phyloP scores from a whole-genome alignment of 2,888 invertebrate genomes.

The Polylopha cassiicola region DNA sequence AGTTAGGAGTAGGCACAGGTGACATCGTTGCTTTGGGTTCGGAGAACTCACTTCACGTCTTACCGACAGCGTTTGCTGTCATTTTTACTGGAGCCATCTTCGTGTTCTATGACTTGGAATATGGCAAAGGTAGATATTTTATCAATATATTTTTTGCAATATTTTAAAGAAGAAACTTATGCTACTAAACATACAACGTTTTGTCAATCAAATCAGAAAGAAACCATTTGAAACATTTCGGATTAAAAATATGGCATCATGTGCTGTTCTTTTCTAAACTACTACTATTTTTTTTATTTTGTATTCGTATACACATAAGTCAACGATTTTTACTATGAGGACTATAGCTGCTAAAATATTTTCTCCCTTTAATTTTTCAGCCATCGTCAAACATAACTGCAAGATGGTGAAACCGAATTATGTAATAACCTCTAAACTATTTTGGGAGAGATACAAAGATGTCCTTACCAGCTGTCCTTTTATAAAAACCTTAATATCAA shows the following conservation, averaged over 20 bases:
- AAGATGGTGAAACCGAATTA: conserved; percentile 7
- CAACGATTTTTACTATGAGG: too few species aligned
- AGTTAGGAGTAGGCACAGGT: conserved; percentile 4
- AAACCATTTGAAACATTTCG: too few species aligned
- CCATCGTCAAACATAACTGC: conserved; percentile 4
- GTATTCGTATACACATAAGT: too few species aligned
- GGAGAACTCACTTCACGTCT: background rate
- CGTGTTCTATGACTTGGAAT: background rate
- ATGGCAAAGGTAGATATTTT: conserved; percentile 4
- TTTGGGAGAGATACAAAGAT: conserved; percentile 7
- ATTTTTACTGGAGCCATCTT: conserved; percentile 2
- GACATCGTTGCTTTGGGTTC: conserved; percentile 7
- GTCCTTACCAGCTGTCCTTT: background rate
- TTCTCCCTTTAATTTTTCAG: too few species aligned
- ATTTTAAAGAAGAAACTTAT: too few species aligned
- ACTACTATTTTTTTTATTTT: too few species aligned
- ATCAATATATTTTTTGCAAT: background rate
- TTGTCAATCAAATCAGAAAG: too few species aligned
- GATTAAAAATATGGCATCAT: too few species aligned
- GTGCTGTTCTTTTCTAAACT: too few species aligned
- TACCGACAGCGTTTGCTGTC: conserved; percentile 3
- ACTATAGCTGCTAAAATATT: too few species aligned
- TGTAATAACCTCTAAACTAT: conserved; percentile 3
- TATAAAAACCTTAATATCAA: conserved; percentile 2
- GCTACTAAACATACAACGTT: too few species aligned